These are phyloP conservation scores for Campaea margaritaria DNA, from an alignment of 2,888 invertebrate genomes.

Conservation along the genomic window DNA sequence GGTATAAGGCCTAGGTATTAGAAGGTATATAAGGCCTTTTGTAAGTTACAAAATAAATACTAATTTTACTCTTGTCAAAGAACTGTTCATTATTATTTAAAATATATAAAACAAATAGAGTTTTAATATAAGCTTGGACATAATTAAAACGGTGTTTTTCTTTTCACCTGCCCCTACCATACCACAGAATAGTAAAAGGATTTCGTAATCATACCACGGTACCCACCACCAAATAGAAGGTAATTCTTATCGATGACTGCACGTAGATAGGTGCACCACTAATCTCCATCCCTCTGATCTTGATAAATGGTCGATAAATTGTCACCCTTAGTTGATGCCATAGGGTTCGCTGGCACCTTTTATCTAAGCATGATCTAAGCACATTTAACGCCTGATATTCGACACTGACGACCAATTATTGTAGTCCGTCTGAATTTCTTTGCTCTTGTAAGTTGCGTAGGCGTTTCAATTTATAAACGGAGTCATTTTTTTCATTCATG, in stretches of 20 bases:
- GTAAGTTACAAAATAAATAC: too few relatives aligned
- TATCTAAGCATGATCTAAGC: neutral
- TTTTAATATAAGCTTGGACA: neutral
- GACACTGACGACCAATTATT: conserved; percentile 36
- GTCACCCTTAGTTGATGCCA: conserved; percentile 22
- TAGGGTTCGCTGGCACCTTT: conserved; percentile 28
- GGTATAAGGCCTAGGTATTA: neutral
- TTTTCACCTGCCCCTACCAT: too few relatives aligned
- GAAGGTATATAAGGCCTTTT: too few relatives aligned
- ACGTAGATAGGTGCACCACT: conserved; percentile 45
- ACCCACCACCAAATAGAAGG: conserved; percentile 40
- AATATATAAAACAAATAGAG: neutral
- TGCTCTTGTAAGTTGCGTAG: conserved; percentile 39
- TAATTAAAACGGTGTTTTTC: too few relatives aligned
- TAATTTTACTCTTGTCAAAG: too few relatives aligned
- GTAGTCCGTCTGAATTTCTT: conserved; percentile 31
- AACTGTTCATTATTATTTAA: neutral
- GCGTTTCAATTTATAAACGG: conserved; percentile 11
- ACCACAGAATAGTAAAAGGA: too few relatives aligned
- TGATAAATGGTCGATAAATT: conserved; percentile 44
- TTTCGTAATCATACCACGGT: too few relatives aligned
- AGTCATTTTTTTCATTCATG: too few relatives aligned
- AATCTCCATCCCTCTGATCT: conserved; percentile 52
- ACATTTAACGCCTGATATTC: conserved; percentile 1
- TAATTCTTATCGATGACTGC: conserved; percentile 57